Evolutionary conservation across 2,888 invertebrate species (phyloP), one percentile per base, ranked within the genome.

Genomic region (Cistogaster globosa): DNA sequence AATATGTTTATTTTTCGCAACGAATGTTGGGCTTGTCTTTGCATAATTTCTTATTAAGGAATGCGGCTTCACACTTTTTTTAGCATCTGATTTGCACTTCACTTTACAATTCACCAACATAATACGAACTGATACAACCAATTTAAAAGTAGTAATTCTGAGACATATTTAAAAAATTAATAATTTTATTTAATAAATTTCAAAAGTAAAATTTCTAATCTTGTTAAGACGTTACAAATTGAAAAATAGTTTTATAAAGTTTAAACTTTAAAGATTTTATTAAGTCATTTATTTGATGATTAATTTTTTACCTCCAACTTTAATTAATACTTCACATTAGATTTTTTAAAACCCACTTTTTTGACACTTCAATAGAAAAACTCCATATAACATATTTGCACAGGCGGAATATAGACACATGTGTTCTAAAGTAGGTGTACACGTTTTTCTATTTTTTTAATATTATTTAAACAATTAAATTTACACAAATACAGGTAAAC

Each of bases 331-430:
- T 32, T 67, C 51, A 20, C 65, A 26, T 55, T 18, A 62, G 42
- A 74, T 76, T 82, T 75, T 69, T 76, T 57, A 38, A 69, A 63
- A 38, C 57, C 76, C 69, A 82, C 62, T 69, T 76, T 81, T 63
- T 38, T 63, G 63, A 71, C 82, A 82, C 57, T 75, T 75, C 38
- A 77, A 53, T 78, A 69, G 4, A 42, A 45, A 62, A 45, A 60
- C 57, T 57, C 20, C 32, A 63, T 62, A n/a, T n/a, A n/a, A n/a
- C n/a, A 62, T 45, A 55, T 57, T 71, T 55, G 20, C 62, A 62
- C 62, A 18, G 53, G n/a, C 12, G 14, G 16, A 36, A 51, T 57
- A 48, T 53, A 42, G 26, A 16, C 22, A 32, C 1, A n/a, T 36
- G 55, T 45, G n/a, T 22, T 32, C 20, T 32, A 18, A 48, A 62